Evolutionary conservation across 2,797 vertebrate species (phyloP), one percentile per base, ranked within the genome.

Genomic region (Centropyge bicolor): DNA sequence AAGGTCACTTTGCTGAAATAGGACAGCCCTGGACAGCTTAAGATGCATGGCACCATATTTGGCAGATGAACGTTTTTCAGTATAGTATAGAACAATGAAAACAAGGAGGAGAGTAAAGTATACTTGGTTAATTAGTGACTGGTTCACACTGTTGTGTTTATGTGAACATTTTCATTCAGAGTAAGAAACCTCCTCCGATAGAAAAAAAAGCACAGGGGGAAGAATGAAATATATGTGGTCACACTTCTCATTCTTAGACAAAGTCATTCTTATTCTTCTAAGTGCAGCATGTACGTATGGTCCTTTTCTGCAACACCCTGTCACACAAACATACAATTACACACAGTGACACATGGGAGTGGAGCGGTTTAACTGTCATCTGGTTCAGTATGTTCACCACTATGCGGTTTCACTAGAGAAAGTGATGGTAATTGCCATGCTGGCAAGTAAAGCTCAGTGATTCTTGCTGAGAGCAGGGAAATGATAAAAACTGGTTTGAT

Each of bases 241-340:
- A 40, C 22, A 52, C 22, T 36, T 24, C 38, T 72, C 22, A 55
- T 51, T 69, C 35, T 27, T 38, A 56, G 12, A 45, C 19, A n/a
- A 46, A 48, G 67, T 19, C 45, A 43, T 5, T 31, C 14, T 20
- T 52, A 60, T 70, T 74, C 43, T 40, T 52, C 66, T 31, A 31
- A 31, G 27, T 31, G 27, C 27, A 31, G 27, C 27, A 31, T 31
- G 62, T 46, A 52, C 41, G 8, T 20, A 5, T 22, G 22, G 31
- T n/a, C 46, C 60, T 62, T 60, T 80, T 66, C 66, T 61, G 59
- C 24, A 40, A 80, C 65, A 80, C 43, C 54, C 36, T 51, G 60
- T 35, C 36, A 61, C 65, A 63, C 19, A 86, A 61, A 62, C 76
- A 66, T 46, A 63, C 61, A 67, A 70, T 77, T 68, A 70, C 38